These are phyloP conservation scores for Acanthosoma haemorrhoidale DNA, from an alignment of 2,888 invertebrate species.

Conservation along the genomic window DNA sequence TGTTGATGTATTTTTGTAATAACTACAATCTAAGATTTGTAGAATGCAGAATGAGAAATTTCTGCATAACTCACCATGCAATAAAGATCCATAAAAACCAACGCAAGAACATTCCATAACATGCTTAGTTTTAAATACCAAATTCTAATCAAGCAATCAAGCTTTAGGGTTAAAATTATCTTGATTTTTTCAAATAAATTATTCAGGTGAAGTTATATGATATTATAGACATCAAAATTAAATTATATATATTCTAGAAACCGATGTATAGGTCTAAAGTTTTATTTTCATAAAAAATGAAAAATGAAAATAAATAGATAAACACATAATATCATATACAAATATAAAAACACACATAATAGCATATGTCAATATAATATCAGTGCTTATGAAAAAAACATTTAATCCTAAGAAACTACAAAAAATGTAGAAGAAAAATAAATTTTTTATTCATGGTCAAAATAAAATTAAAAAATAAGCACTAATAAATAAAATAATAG, in stretches of 20 bases:
- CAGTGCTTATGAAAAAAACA: neutral
- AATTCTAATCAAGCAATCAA: conserved; percentile 5
- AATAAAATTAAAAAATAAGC: too few species aligned
- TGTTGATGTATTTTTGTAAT: conserved; percentile 4
- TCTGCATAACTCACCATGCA: neutral
- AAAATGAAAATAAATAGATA: neutral
- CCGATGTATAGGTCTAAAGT: neutral
- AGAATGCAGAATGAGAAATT: neutral
- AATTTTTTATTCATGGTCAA: too few species aligned
- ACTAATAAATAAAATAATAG: neutral
- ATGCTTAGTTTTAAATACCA: neutral
- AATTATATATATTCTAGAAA: too few species aligned
- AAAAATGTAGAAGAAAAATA: too few species aligned
- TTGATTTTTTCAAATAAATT: too few species aligned
- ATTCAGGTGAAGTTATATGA: too few species aligned
- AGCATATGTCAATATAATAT: neutral
- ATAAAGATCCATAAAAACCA: neutral
- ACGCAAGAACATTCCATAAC: neutral
- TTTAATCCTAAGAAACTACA: too few species aligned
- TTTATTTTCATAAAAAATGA: neutral
- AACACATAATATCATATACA: neutral
- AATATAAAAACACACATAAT: neutral
- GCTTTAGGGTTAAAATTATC: too few species aligned
- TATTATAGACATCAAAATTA: too few species aligned
- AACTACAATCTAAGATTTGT: neutral